Evolutionary conservation across 2,888 invertebrate genomes (phyloP), one percentile per base, ranked within the genome.

Genomic region (Microplitis manilae): DNA sequence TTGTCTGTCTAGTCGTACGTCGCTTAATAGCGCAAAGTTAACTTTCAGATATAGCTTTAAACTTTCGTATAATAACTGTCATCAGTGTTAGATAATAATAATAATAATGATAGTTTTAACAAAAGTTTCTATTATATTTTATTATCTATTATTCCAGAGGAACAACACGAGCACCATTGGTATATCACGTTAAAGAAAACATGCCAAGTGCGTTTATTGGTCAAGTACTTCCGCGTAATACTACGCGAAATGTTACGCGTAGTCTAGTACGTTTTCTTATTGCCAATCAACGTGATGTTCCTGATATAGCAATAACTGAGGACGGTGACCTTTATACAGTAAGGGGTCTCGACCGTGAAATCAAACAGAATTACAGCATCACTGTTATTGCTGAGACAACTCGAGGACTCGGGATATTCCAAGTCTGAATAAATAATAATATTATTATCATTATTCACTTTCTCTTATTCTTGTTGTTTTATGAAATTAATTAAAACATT

Each of bases 271-370:
- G 93, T 80, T 96, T 95, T 83, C 92, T 95, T 30, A 95, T 96
- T 80, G 96, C 96, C 60, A 96, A 96, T 90, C 95, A 95, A 85
- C 94, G 95, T 84, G 96, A 96, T 87, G 94, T 96, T 4, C 92
- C 94, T 17, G 95, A 96, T 84, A 95, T 96, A 81, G 93, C 94
- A 41, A 94, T 96, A 59, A 94, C 95, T 5, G 88, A 92, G 81
- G 95, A 96, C 86, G 96, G 96, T 40, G 94, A 95, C 0, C 92
- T 96, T n/a, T 95, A 94, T 87, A 94, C 96, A 0, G 92, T 94
- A 73, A 93, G 92, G 79, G 93, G 95, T 20, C 91, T 96, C 72
- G 96, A 96, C 87, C 92, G 96, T 81, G 96, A 96, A 90, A 92
- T 91, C 81, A 91, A 94, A 79, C 93, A 94, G 83, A 91, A 92